phyloP scores from a whole-genome alignment of 2,113 vertebrate species.

The Triplophysa siluroides region DNA sequence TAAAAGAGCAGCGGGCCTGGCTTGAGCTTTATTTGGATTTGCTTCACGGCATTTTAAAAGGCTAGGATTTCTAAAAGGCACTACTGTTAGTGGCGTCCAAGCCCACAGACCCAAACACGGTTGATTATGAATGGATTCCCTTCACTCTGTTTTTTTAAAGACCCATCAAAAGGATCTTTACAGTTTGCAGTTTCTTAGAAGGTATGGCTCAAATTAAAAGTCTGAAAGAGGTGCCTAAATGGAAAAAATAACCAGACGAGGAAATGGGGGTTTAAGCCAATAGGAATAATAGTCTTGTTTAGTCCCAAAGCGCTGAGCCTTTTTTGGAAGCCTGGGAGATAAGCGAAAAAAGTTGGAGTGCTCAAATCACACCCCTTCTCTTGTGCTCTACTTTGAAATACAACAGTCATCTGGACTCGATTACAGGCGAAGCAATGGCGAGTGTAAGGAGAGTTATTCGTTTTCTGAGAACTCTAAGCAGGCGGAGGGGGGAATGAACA shows the following conservation, averaged over 20 bases:
- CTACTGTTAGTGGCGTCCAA: slow-evolving; percentile 63
- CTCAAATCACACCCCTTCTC: not conserved
- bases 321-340: slow-evolving; percentile 8
- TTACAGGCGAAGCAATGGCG: not conserved
- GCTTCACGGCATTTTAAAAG: slow-evolving; percentile 63
- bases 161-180: slow-evolving; percentile 23
- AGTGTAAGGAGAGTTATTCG: slow-evolving; percentile 12
- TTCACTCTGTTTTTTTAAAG: slow-evolving; percentile 58
- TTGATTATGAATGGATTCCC: slow-evolving; percentile 72
- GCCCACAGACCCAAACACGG: slow-evolving; percentile 61
- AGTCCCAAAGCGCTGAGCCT: slow-evolving; percentile 2
- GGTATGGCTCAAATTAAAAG: slow-evolving; percentile 19
- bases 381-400: slow-evolving; percentile 16
- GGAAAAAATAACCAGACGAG: not conserved
- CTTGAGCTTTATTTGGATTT: slow-evolving; percentile 72
- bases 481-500: slow-evolving; percentile 45
- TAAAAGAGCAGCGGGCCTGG: slow-evolving; percentile 68
- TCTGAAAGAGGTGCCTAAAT: slow-evolving; percentile 5
- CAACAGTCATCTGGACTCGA: slow-evolving; percentile 14
- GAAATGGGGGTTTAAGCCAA: slow-evolving; percentile 21
- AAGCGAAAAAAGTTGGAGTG: not conserved
- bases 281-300: slow-evolving; percentile 5
- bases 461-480: slow-evolving; percentile 61
- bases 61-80: slow-evolving; percentile 67
- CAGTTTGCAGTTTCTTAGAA: slow-evolving; percentile 17